Evolutionary conservation across 2,888 invertebrate genomes (phyloP), one percentile per base, ranked within the genome.

Genomic region (Amphipyra berbera): DNA sequence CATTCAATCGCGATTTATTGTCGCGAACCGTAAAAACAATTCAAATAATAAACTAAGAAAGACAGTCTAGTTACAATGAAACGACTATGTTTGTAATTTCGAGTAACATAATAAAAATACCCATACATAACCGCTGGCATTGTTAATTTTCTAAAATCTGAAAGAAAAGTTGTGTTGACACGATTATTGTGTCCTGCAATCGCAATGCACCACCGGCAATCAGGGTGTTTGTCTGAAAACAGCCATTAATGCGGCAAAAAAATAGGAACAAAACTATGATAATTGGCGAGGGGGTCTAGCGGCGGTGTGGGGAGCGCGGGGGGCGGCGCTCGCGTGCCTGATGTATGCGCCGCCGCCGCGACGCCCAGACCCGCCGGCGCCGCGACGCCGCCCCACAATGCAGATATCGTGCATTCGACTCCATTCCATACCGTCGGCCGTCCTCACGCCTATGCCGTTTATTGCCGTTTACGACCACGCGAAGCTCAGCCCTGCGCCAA

Each of bases 311-410:
- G 65, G 55, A 40, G 52, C 30, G 81, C 65, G 69, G 55, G 71
- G 79, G 77, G 82, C 76, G 82, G 70, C 79, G 84, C 87, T 94
- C 88, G 94, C 94, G 92, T 94, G 94, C 86, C 87, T 94, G 93
- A 93, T 93, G 90, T 93, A 93, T 93, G 92, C 93, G 92, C 91
- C 94, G 93, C 93, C 91, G 90, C 90, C 91, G 87, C 90, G 92
- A 84, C 91, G 90, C 88, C 92, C 61, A 92, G 93, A 92, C 94
- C 90, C 90, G 93, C 83, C 94, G 94, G 92, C 94, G 93, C 93
- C 93, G 82, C 85, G 87, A 82, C 88, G 91, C 87, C 93, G 88
- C 88, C 88, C 87, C 86, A 88, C 90, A 90, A 90, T 94, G 94
- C 94, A 94, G 94, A 93, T 93, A 93, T 90, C 93, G 92, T 93